Conservation (phyloP, 2,113 vertebrate species). For the Apus apus region DNA sequence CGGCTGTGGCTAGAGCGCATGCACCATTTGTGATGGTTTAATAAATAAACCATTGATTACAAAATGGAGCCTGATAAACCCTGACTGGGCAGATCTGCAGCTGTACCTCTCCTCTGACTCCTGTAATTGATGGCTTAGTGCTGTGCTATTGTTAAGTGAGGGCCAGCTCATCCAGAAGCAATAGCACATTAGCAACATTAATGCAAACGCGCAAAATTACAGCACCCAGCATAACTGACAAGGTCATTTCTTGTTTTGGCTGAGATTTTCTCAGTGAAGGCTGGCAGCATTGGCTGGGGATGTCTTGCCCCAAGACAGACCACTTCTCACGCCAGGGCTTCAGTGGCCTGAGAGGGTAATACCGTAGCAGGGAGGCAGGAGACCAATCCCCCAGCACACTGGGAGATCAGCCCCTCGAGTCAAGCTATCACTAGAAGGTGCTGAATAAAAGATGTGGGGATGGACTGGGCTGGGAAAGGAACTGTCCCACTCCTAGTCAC, state of each 20-base stretch:
- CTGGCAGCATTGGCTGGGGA: not conserved
- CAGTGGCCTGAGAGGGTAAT: not conserved
- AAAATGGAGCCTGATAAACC: conserved; percentile 73
- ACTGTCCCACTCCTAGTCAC: not conserved
- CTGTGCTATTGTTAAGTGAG: not conserved
- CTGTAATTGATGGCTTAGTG: conserved; percentile 32
- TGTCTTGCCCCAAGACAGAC: not conserved
- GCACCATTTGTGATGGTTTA: conserved; percentile 46
- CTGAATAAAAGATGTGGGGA: not conserved
- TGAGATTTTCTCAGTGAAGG: not conserved
- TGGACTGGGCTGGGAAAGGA: not conserved
- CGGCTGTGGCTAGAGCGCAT: not conserved
- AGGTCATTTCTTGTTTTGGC: conserved; percentile 3
- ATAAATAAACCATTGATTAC: conserved; percentile 72
- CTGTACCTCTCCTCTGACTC: conserved; percentile 14
- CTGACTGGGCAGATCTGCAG: conserved; percentile 39
- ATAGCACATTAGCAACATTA: not conserved
- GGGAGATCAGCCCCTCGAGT: not conserved
- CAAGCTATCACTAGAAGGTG: not conserved
- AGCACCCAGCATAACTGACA: not conserved
- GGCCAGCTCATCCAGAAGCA: conserved; percentile 3
- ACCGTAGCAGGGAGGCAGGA: not conserved
- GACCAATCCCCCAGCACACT: rapidly evolving
- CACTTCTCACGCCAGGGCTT: not conserved
- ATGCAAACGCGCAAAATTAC: not conserved